Evolutionary conservation across 2,797 vertebrate genomes (phyloP).

Genomic region (Enteromius anoplus): DNA sequence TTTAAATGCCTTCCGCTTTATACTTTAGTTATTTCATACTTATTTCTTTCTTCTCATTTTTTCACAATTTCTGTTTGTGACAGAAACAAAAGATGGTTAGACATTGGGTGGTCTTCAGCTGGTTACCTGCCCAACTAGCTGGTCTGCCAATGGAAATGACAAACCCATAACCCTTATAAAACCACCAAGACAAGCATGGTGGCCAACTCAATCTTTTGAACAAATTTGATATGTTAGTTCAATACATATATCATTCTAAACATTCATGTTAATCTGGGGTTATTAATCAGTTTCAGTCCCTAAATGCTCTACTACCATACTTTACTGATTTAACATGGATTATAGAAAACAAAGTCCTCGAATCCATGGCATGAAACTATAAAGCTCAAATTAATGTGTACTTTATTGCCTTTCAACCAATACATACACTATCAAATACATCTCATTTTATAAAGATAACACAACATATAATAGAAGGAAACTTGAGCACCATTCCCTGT

Average conservation of each 20-base stretch:
- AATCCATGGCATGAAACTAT: background rate
- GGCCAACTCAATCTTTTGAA: background rate
- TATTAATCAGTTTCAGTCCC: background rate
- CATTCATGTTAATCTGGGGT: background rate
- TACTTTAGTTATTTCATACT: too few species aligned
- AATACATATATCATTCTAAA: background rate
- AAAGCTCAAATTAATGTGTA: background rate
- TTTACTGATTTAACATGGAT: background rate
- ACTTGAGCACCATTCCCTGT: constrained; percentile 54
- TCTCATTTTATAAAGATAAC: background rate
- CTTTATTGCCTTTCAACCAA: background rate
- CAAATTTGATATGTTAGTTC: background rate
- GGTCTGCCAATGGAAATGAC: background rate
- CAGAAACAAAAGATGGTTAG: constrained; percentile 5
- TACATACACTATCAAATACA: background rate
- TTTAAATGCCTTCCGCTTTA: background rate
- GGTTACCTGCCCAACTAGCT: background rate
- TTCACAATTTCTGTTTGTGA: background rate
- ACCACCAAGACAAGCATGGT: background rate
- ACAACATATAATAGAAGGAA: background rate
- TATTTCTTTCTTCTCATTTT: background rate
- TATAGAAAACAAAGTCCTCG: background rate
- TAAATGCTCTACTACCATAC: background rate
- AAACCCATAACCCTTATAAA: background rate
- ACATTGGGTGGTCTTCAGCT: background rate